These are phyloP conservation scores for Eublepharis macularius DNA, from an alignment of 2,113 vertebrate genomes.

Conservation along the genomic window DNA sequence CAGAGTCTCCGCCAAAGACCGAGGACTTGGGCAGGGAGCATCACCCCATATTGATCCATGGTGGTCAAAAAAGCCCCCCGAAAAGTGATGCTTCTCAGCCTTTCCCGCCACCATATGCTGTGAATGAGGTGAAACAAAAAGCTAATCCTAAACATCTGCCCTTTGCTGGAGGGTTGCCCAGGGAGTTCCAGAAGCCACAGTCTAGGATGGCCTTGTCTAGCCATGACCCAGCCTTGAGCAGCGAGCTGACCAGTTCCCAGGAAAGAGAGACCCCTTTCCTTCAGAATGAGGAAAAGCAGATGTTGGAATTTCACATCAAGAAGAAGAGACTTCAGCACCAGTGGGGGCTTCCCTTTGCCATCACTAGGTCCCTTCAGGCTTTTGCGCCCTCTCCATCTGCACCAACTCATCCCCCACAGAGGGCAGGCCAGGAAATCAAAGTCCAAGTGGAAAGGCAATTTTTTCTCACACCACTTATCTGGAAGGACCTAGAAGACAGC, in stretches of 20 bases:
- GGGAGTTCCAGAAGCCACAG: too few relatives aligned
- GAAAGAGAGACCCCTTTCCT: background rate
- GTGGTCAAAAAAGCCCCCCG: background rate
- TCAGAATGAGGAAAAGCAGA: background rate
- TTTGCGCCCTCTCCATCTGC: background rate
- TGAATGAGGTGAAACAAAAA: background rate
- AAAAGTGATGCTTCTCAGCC: background rate
- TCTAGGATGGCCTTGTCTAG: too few relatives aligned
- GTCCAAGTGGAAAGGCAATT: background rate
- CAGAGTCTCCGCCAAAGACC: background rate
- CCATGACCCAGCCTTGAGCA: too few relatives aligned
- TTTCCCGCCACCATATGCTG: background rate
- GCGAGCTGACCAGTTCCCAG: background rate
- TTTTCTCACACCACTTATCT: too few relatives aligned
- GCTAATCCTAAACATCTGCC: accelerated
- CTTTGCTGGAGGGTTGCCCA: background rate
- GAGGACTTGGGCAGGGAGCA: background rate
- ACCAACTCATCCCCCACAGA: background rate
- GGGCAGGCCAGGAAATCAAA: background rate
- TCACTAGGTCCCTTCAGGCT: background rate
- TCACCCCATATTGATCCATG: background rate
- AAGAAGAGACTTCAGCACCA: conserved; percentile 30
- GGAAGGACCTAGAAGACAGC: too few relatives aligned
- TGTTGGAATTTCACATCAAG: conserved; percentile 2
- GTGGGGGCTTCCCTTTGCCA: background rate